Conservation (phyloP, 2,888 invertebrate genomes). For the Slavum lentiscoides region DNA sequence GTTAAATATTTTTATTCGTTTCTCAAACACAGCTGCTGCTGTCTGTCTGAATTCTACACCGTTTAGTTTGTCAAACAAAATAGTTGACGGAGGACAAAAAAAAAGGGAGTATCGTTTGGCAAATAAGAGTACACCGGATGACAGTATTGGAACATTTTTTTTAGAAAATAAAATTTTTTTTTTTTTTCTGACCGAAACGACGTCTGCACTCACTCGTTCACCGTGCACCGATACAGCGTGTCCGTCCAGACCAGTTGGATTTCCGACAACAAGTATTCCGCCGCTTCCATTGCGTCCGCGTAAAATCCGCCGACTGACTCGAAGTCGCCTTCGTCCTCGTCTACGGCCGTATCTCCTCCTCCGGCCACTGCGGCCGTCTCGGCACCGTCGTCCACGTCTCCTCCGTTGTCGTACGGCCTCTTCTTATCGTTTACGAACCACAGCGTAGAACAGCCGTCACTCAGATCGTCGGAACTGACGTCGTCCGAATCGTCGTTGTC, state of each 20-base stretch:
- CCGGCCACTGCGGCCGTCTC: neutral
- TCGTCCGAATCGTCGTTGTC: neutral
- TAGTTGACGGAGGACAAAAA: too few relatives aligned
- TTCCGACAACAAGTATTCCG: neutral
- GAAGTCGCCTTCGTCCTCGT: neutral
- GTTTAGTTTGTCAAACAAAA: too few relatives aligned
- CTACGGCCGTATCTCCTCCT: too few relatives aligned
- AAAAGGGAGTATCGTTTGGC: too few relatives aligned
- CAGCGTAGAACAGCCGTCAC: neutral
- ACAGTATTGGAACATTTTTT: too few relatives aligned
- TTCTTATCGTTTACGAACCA: neutral
- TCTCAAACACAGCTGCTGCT: too few relatives aligned
- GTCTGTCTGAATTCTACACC: too few relatives aligned
- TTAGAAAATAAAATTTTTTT: too few relatives aligned
- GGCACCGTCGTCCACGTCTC: neutral
- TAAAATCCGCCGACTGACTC: neutral
- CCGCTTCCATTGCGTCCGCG: slow-evolving; percentile 7
- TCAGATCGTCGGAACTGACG: neutral
- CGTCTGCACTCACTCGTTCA: neutral
- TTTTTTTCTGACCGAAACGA: too few relatives aligned
- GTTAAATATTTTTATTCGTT: too few relatives aligned
- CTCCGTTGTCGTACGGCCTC: neutral
- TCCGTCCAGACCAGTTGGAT: slow-evolving; percentile 19
- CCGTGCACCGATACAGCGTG: neutral
- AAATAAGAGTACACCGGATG: too few relatives aligned